Evolutionary conservation across 2,797 vertebrate species (phyloP).

Genomic region (Cuniculus paca): DNA sequence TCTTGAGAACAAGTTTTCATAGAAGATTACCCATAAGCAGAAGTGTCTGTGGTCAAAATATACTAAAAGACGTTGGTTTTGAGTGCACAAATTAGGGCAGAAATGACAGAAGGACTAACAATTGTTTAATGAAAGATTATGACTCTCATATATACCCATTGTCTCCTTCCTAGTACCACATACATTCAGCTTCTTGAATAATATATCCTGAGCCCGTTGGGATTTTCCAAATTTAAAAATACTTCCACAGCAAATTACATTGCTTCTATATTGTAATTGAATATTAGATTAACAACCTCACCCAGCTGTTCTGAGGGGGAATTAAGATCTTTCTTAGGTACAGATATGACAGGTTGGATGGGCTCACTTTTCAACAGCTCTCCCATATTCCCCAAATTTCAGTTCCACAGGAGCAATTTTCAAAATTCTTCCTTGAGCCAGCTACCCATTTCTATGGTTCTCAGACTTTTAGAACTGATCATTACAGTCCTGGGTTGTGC

Average conservation of each 20-base stretch:
- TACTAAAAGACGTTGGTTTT: background rate
- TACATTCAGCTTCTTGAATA: background rate
- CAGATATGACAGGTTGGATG: background rate
- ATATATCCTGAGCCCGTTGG: background rate
- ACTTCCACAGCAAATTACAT: background rate
- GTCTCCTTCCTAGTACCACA: background rate
- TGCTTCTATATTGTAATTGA: background rate
- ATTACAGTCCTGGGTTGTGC: background rate
- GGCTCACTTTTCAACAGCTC: background rate
- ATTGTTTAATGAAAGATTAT: background rate
- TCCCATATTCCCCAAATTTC: background rate
- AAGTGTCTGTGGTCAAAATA: background rate
- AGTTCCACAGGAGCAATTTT: background rate
- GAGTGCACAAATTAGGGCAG: background rate
- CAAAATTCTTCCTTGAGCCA: background rate
- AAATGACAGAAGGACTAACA: background rate
- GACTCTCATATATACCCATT: background rate
- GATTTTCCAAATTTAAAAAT: constrained; percentile 41
- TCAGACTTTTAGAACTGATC: background rate
- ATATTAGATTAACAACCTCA: background rate
- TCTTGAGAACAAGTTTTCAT: background rate
- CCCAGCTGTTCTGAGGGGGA: background rate
- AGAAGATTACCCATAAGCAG: background rate
- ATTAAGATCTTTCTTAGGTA: background rate
- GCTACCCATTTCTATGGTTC: background rate